Base-by-base conservation (phyloP, 2,113 vertebrate genomes). In the Elephantulus edwardii region DNA sequence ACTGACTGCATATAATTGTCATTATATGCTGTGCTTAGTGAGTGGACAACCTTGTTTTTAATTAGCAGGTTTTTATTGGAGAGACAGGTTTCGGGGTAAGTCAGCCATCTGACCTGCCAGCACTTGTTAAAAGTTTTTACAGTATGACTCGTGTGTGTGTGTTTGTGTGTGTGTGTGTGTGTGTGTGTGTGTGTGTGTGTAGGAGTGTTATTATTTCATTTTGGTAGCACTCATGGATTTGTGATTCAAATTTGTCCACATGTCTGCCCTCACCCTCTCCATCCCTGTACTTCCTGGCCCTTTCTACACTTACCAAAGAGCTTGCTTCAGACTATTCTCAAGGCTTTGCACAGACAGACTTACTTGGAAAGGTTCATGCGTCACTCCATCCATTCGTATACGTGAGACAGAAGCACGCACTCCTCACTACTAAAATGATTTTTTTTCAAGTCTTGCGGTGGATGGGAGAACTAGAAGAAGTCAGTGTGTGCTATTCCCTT, bases 1-100 rank as follows among this genome's bases (percentile, higher is more conserved):
- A 89, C 86, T 50, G 82, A 42, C 82, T 89, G 50, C 72, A 83
- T 62, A 42, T 93, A 92, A 95, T 92, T 94, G 42, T 78, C 86
- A 74, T 86, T 90, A 72, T 91, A 91, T 86, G 81, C 42, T 92
- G 52, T 42, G 46, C 64, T 91, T 94, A 94, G 92, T 83, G 64
- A 94, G 92, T 83, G 64, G 81, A 84, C 78, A 87, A 66, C 46
- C 78, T 88, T 95, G 93, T 94, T 95, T 96, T 92, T 91, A 94
- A 95, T 94, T 95, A 91, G 28, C 71, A 94, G 87, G 92, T 96
- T 96, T 96, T 96, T 96, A 96, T 94, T 93, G 75, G 78, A 92
- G 80, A 95, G 88, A 91, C 89, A 94, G 78, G 95, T 96, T 96
- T 96, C 93, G 58, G 89, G 87, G 87, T 94, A 88, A 95, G 89